A percentile compares a stretch with the other conserved stretches of the same genome.
These are phyloP conservation scores for Branchipolynoe longqiensis DNA, from an alignment of 2,888 invertebrate genomes.

Conservation along the genomic window DNA sequence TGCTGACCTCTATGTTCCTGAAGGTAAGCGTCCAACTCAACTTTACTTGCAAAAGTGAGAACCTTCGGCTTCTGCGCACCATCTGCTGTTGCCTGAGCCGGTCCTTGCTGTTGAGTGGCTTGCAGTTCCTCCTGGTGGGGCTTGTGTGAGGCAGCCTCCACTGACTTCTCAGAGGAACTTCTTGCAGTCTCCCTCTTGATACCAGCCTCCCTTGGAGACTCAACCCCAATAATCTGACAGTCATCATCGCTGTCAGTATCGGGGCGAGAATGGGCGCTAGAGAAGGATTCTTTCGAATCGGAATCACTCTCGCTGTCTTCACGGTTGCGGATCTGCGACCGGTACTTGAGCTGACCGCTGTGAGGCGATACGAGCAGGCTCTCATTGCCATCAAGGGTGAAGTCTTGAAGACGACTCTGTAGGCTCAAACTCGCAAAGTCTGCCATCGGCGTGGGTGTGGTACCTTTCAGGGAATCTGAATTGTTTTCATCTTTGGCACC, in stretches of 20 bases:
- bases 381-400: slow-evolving; percentile 30
- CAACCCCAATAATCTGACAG: slow-evolving; percentile 35
- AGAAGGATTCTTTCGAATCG: neutral
- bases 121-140: neutral
- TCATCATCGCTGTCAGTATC: slow-evolving; percentile 56
- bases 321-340: slow-evolving; percentile 25
- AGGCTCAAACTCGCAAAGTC: slow-evolving; percentile 28
- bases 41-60: slow-evolving; percentile 6
- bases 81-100: neutral
- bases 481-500: neutral
- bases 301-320: neutral
- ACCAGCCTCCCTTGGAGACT: slow-evolving; percentile 8
- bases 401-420: slow-evolving; percentile 21
- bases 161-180: neutral
- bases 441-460: neutral
- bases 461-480: neutral
- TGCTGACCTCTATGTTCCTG: neutral
- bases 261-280: neutral
- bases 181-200: neutral
- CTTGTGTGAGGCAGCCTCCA: neutral
- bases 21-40: slow-evolving; percentile 10
- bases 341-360: slow-evolving; percentile 28
- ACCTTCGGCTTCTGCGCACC: neutral
- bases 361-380: slow-evolving; percentile 36
- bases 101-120: neutral